Evolutionary conservation across 2,113 vertebrate genomes (phyloP), one percentile per base, ranked within the genome.

Genomic region (Mormyrus lacerda): DNA sequence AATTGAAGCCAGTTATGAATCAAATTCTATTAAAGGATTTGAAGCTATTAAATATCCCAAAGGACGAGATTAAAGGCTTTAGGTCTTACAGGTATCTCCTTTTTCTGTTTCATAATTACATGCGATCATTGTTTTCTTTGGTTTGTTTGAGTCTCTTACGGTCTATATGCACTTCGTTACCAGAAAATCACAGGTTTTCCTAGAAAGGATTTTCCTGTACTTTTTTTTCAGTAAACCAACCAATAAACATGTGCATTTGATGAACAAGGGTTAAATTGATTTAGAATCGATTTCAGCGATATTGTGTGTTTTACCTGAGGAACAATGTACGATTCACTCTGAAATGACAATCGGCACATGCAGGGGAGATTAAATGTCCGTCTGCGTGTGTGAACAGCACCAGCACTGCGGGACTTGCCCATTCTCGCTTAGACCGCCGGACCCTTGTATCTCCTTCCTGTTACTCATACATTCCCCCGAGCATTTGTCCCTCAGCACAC

Each of bases 401-500:
- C 24, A 65, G 3, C 0, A n/a, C 61, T 9, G 61, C 61, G 3
- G 39, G 44, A 1, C 50, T 19, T 4, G 21, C 85, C 39, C 27
- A 13, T 27, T 53, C 50, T 21, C 50, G 45, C n/a, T 39, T 5
- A 39, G 85, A 39, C 11, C 48, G 10, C 42, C 4, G 27, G 79
- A 83, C 47, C 47, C 35, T 55, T n/a, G 31, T 35, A 84, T 58
- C 90, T 9, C 79, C 69, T 69, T 90, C 51, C 79, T 89, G 83
- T 85, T 51, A 53, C 55, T 88, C 76, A 88, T 3, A 76, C 27
- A 65, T 90, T 61, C 42, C 87, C 55, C 11, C 48, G 65, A 39
- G 15, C 19, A 7, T 19, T 42, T 13, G 35, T 61, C 55, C 79
- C 31, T 85, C 58, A 50, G 83, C 44, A 90, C 73, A 92, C 24